Percentiles rank a stretch among this genome's conserved stretches.
These are phyloP conservation scores for Callyntrura guangdongensis DNA, from an alignment of 2,888 invertebrate species.

Conservation along the genomic window DNA sequence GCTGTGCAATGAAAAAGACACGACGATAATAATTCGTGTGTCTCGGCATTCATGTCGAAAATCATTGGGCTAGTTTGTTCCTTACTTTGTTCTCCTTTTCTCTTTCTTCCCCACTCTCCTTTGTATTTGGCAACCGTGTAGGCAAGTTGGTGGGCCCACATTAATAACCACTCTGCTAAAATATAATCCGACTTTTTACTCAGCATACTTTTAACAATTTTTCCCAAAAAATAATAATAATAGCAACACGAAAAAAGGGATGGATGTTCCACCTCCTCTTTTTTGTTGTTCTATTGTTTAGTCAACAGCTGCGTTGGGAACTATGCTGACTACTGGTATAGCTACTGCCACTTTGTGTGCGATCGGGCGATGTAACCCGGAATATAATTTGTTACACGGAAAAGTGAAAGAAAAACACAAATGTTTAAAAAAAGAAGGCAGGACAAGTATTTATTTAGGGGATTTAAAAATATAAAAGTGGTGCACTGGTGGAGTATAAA, in stretches of 20 bases:
- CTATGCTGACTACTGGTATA: background rate
- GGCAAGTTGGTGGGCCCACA: background rate
- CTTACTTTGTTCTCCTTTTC: background rate
- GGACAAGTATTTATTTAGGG: background rate
- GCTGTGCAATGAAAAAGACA: background rate
- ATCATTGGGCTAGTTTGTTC: conserved; percentile 48
- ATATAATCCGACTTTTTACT: background rate
- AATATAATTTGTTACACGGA: conserved; percentile 37
- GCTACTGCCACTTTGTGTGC: background rate
- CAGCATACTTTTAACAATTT: background rate
- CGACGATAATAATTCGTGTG: background rate
- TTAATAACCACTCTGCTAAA: background rate
- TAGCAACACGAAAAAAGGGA: background rate
- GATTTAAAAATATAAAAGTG: background rate
- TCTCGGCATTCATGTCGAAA: conserved; percentile 31
- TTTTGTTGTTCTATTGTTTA: background rate
- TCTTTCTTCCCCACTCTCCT: background rate
- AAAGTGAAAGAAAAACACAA: background rate
- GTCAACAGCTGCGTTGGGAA: background rate
- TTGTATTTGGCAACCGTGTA: background rate
- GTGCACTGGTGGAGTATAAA: background rate
- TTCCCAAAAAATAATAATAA: conserved; percentile 22
- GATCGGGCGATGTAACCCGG: background rate
- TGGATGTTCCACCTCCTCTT: background rate
- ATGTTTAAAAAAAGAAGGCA: background rate